Evolutionary conservation across 1,140 invertebrate genomes (phyloP), one percentile per base, ranked within the genome.

Genomic region (Chrysomallon squamiferum): DNA sequence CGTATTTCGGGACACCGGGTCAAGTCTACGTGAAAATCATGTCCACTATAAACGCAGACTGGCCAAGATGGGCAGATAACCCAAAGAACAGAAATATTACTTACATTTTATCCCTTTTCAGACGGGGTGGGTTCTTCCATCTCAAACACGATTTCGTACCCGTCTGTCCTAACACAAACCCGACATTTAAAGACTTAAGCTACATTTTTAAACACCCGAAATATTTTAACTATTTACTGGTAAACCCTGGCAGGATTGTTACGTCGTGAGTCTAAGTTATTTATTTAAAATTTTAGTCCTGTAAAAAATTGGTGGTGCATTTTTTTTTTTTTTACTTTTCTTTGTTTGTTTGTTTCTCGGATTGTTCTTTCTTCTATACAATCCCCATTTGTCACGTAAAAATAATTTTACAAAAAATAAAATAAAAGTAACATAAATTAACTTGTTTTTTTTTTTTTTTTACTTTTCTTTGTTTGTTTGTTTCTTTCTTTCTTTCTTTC

Each of bases 1-100:
- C 50, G 15, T 54, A 30, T 25, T 54, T 54, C 50, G 22, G 22
- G 13, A 27, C 50, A 3, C 50, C 50, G 25, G 11, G 50, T 15
- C 22, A 54, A 30, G 50, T 54, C 3, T 27, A 27, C 50, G 25
- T 22, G 50, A 54, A 54, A 22, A 25, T 54, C 15, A 54, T 30
- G 18, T 54, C 50, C 13, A 30, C 50, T 27, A 54, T 54, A 15
- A 54, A 54, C 29, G 50, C 50, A 3, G 50, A 54, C 50, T 54
- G 22, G 9, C 50, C 50, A 15, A 18, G 50, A 54, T 54, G 50
- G 50, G 50, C 22, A 27, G 50, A 54, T 30, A 27, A 54, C 50
- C 50, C 50, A 22, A 22, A 22, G 2, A 54, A 54, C 22, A 27
- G 25, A 9, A 54, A 25, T 27, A 27, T 54, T 54, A 30, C 22